Conservation (phyloP, 1,140 invertebrate species). For the Eueides isabella region DNA sequence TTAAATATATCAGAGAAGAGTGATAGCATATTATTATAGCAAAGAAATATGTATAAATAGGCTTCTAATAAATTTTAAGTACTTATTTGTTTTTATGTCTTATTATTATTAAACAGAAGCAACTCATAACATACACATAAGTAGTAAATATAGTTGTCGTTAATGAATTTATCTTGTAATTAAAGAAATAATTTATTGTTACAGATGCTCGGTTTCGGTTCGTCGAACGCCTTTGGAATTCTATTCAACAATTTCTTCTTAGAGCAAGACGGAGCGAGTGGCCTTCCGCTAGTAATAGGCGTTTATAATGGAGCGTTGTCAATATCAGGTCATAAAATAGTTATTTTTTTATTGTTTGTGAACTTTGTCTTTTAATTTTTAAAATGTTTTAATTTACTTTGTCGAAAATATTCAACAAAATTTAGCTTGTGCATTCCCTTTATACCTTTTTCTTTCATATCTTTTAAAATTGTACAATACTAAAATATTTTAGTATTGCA, state of each 20-base stretch:
- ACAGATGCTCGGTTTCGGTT: slow-evolving; percentile 82
- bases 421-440: background rate
- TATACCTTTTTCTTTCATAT: background rate
- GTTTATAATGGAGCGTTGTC: slow-evolving; percentile 84
- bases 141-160: background rate
- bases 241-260: slow-evolving; percentile 85
- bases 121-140: too few relatives aligned
- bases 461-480: background rate
- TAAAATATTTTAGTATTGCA: too few relatives aligned
- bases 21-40: too few relatives aligned
- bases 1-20: too few relatives aligned
- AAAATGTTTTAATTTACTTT: background rate
- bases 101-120: too few relatives aligned
- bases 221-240: slow-evolving; percentile 85
- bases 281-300: slow-evolving; percentile 83
- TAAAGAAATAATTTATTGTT: slow-evolving; percentile 35
- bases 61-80: too few relatives aligned
- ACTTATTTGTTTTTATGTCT: too few relatives aligned
- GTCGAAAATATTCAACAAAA: background rate
- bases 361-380: background rate
- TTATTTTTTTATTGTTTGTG: background rate
- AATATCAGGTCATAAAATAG: slow-evolving; percentile 75
- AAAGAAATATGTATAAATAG: too few relatives aligned
- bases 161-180: background rate
- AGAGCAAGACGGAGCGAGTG: slow-evolving; percentile 83